Conservation (phyloP, 1,140 invertebrate genomes). For the Bradynema listronoti region DNA sequence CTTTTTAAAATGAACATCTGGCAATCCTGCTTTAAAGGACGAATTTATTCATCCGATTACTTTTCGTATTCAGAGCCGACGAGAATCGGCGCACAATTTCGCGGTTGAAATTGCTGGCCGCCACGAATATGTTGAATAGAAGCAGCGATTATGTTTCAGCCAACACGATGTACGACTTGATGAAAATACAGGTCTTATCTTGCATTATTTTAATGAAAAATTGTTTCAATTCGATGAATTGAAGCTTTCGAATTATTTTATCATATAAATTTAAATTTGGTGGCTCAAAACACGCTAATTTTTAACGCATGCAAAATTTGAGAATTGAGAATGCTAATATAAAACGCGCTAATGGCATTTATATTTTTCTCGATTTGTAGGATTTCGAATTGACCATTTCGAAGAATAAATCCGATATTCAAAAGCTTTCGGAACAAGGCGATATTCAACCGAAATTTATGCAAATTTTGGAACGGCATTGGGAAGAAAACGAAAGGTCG, state of each 20-base stretch:
- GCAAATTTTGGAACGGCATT: not conserved
- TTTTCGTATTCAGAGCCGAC: conserved; percentile 19
- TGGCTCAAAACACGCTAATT: conserved; percentile 1
- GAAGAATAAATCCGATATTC: conserved; percentile 16
- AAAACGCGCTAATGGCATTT: not conserved
- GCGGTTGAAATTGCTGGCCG: conserved; percentile 9
- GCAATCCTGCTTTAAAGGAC: no score
- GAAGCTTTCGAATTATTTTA: no score
- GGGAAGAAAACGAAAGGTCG: conserved; percentile 18
- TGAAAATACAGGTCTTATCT: not conserved
- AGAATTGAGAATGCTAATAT: not conserved
- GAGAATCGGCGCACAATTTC: conserved; percentile 10
- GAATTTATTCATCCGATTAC: conserved; percentile 12
- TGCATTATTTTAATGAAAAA: no score
- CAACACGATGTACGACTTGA: not conserved
- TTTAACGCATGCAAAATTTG: not conserved
- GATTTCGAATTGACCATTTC: conserved; percentile 10
- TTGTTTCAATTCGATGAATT: not conserved
- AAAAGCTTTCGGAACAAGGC: conserved; percentile 5
- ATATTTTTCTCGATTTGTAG: not conserved
- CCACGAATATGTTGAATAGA: conserved; percentile 12
- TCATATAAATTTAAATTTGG: no score
- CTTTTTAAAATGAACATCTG: no score
- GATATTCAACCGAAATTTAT: not conserved
- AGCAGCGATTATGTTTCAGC: conserved; percentile 10